Percentiles rank a stretch among this genome's conserved stretches.
Evolutionary conservation across 2,113 vertebrate species (phyloP).

Genomic region (Ibidorhyncha struthersii): DNA sequence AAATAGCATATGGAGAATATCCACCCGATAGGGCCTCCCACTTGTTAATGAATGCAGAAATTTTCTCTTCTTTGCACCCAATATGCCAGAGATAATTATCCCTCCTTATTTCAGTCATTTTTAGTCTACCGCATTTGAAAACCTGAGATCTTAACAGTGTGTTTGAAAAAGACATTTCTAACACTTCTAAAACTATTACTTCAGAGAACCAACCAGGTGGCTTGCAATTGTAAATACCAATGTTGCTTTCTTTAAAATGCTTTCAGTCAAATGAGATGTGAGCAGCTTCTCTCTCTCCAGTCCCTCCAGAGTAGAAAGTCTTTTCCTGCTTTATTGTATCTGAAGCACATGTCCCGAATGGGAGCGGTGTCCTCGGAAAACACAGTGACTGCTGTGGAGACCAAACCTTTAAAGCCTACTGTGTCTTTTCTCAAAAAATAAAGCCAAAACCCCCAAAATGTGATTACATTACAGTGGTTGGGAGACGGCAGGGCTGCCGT

Average conservation of each 20-base stretch:
- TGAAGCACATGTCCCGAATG: background rate
- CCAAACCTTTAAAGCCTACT: background rate
- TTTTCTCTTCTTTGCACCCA: background rate
- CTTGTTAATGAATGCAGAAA: background rate
- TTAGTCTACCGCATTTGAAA: background rate
- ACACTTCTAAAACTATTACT: background rate
- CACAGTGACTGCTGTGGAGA: background rate
- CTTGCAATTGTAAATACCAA: background rate
- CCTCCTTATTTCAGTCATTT: background rate
- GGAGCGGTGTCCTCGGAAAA: rapidly evolving
- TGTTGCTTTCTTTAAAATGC: background rate
- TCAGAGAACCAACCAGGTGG: background rate
- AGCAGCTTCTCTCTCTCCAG: background rate
- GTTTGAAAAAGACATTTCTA: background rate
- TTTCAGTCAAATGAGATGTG: background rate
- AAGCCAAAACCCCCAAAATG: background rate
- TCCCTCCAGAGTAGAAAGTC: background rate
- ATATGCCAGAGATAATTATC: background rate
- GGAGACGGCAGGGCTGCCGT: rapidly evolving
- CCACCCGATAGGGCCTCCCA: background rate
- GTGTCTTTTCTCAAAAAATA: background rate
- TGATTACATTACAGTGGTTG: too few relatives aligned
- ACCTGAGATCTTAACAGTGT: background rate
- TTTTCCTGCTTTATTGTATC: background rate
- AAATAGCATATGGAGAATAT: background rate